A percentile compares a stretch with the other conserved stretches of the same genome.
phyloP scores from a whole-genome alignment of 2,888 invertebrate genomes.

The Mythimna pallens region DNA sequence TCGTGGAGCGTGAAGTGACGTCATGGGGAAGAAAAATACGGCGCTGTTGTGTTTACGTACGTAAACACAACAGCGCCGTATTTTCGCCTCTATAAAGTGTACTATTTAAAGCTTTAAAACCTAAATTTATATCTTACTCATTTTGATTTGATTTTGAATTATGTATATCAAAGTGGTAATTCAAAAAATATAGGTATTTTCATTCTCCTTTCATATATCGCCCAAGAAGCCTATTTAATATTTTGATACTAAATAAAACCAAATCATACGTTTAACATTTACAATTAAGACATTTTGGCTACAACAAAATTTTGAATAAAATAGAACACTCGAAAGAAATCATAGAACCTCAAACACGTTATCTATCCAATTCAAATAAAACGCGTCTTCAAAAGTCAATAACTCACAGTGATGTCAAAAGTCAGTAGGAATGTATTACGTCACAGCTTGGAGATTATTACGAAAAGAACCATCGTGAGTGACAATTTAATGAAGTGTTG shows the following conservation, averaged over 20 bases:
- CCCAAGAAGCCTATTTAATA: not conserved
- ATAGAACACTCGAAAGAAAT: constrained; percentile 46
- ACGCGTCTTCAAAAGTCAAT: constrained; percentile 70
- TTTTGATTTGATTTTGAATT: not conserved
- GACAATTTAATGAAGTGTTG: constrained; percentile 89
- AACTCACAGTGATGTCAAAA: constrained; percentile 74
- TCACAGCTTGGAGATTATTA: constrained; percentile 73
- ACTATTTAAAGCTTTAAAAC: constrained; percentile 28
- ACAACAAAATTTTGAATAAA: constrained; percentile 9
- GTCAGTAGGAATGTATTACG: constrained; percentile 66
- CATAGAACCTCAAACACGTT: constrained; percentile 40
- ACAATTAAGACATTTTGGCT: not conserved
- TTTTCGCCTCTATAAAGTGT: not conserved
- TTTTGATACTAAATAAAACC: not conserved
- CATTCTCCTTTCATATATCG: not conserved
- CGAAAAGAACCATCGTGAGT: constrained; percentile 81
- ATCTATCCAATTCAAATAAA: constrained; percentile 54
- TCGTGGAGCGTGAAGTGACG: constrained; percentile 54
- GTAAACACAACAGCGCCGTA: no score
- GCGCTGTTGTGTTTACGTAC: constrained; percentile 37
- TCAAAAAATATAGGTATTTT: no score
- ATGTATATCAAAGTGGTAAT: not conserved
- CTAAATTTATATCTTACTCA: constrained; percentile 14
- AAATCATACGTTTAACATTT: not conserved
- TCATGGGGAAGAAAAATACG: constrained; percentile 59